Evolutionary conservation across 2,113 vertebrate species (phyloP).

Genomic region (Saguinus imperator): DNA sequence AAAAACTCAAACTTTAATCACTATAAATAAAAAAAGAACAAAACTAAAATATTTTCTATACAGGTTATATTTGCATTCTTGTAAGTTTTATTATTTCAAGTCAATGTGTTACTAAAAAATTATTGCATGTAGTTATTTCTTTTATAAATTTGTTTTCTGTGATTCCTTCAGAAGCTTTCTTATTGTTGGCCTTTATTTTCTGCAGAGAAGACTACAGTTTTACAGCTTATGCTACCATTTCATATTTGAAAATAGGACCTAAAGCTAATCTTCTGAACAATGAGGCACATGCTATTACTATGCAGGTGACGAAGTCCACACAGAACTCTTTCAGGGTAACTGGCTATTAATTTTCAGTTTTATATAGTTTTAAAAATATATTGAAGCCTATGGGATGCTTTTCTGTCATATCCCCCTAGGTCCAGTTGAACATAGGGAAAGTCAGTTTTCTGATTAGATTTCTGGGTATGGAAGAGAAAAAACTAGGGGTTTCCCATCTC

Average conservation of each 20-base stretch:
- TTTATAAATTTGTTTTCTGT: constrained; percentile 3
- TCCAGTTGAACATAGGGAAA: not conserved
- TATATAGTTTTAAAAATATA: not conserved
- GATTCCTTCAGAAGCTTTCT: constrained; percentile 16
- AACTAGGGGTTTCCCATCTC: not conserved
- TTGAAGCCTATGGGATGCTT: not conserved
- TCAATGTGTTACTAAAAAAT: not conserved
- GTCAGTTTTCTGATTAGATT: constrained; percentile 8
- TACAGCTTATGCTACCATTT: constrained; percentile 95
- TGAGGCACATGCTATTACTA: constrained; percentile 83
- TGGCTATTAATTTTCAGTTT: not conserved
- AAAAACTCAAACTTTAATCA: not conserved
- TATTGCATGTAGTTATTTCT: not conserved
- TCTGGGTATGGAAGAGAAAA: not conserved
- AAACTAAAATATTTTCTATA: not conserved
- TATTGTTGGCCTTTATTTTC: constrained; percentile 51
- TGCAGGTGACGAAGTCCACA: constrained; percentile 82
- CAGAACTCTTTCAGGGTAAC: constrained; percentile 77
- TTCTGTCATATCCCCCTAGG: not conserved
- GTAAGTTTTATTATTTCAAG: not conserved
- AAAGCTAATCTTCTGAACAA: constrained; percentile 91
- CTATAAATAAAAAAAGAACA: not conserved
- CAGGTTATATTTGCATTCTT: not conserved
- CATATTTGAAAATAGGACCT: constrained; percentile 92
- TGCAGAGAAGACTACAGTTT: constrained; percentile 98